Conservation (phyloP, 2,797 vertebrate genomes). For the Cichlasoma orientale region DNA sequence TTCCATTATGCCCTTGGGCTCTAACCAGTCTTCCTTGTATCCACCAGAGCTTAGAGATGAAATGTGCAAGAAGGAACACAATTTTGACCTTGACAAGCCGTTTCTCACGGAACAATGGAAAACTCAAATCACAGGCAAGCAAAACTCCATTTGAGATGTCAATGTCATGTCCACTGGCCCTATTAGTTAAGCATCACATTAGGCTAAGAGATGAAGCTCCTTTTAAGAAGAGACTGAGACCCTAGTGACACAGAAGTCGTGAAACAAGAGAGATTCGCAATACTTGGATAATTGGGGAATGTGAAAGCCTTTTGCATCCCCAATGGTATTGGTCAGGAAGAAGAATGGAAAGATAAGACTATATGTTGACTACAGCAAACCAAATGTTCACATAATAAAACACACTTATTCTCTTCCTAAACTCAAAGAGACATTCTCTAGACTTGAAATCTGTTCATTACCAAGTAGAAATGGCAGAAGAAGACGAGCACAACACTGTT, state of each 20-base stretch:
- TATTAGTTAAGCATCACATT: constrained; percentile 27
- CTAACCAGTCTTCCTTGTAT: background rate
- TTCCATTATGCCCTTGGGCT: background rate
- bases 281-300: constrained; percentile 1
- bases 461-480: background rate
- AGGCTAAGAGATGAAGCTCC: constrained; percentile 1
- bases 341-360: background rate
- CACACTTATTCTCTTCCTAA: too few relatives aligned
- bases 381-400: too few relatives aligned
- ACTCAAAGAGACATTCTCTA: too few relatives aligned
- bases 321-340: background rate
- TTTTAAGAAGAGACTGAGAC: constrained; percentile 6
- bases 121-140: background rate
- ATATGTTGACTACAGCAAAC: background rate
- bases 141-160: constrained; percentile 7
- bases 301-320: constrained; percentile 13
- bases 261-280: background rate
- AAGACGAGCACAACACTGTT: background rate
- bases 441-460: background rate
- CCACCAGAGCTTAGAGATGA: background rate
- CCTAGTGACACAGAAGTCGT: background rate
- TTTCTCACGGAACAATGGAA: constrained; percentile 21
- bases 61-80: background rate
- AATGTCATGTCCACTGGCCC: constrained; percentile 13
- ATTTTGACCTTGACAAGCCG: constrained; percentile 12